Conservation (phyloP, 2,888 invertebrate genomes). For the Leptogaster cylindrica region DNA sequence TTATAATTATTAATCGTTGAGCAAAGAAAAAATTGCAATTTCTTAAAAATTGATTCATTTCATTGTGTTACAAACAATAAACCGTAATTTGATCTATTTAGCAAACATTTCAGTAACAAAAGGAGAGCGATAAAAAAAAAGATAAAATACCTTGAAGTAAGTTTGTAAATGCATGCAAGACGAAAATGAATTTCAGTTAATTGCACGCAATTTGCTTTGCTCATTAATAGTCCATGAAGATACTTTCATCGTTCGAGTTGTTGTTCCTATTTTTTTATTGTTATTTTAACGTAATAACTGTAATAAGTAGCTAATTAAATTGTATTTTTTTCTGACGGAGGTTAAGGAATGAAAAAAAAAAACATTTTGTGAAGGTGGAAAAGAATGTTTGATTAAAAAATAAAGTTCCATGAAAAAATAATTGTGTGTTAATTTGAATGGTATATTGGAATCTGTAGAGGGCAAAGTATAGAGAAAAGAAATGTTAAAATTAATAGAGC, state of each 20-base stretch:
- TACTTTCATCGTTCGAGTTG: too few relatives aligned
- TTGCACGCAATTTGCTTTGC: constrained; percentile 35
- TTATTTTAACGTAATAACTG: constrained; percentile 35
- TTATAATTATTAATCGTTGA: not conserved
- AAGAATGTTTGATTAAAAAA: too few relatives aligned
- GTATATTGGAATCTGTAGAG: too few relatives aligned
- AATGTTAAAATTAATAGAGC: too few relatives aligned
- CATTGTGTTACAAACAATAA: constrained; percentile 7
- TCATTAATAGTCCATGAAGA: constrained; percentile 23
- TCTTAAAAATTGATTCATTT: constrained; percentile 11
- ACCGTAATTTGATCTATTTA: constrained; percentile 35
- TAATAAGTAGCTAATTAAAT: constrained; percentile 18
- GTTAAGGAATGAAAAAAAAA: too few relatives aligned
- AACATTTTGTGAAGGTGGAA: not conserved
- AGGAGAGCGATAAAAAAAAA: not conserved
- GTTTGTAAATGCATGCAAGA: constrained; percentile 28
- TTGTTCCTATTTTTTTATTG: too few relatives aligned
- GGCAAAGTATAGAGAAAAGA: too few relatives aligned
- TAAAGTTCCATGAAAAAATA: too few relatives aligned
- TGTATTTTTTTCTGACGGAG: not conserved
- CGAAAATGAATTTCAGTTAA: constrained; percentile 33
- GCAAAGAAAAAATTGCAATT: not conserved
- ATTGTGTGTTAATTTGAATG: too few relatives aligned
- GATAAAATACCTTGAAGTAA: not conserved
- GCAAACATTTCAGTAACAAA: constrained; percentile 1